phyloP scores from a whole-genome alignment of 2,888 invertebrate genomes.

The Parapristionchus giblindavisi region DNA sequence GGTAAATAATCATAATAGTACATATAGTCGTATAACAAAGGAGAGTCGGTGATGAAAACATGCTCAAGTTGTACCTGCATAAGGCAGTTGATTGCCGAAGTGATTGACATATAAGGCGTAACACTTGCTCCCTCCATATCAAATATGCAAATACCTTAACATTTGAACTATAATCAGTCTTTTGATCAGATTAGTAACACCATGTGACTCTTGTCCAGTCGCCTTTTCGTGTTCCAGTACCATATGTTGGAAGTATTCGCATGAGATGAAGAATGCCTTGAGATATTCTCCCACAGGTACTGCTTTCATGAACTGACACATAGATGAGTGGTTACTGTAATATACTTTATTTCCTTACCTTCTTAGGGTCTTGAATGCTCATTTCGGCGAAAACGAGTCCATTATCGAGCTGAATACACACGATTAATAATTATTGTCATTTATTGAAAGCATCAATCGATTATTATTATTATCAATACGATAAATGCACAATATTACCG shows the following conservation, averaged over 20 bases:
- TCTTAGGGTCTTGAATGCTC: conserved; percentile 42
- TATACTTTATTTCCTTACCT: conserved; percentile 21
- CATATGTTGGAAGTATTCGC: conserved; percentile 45
- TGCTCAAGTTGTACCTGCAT: conserved; percentile 39
- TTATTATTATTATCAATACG: no score
- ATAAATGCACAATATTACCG: not conserved
- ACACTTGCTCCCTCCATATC: conserved; percentile 40
- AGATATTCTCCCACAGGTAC: conserved; percentile 42
- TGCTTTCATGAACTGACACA: conserved; percentile 43
- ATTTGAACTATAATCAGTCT: not conserved
- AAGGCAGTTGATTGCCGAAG: conserved; percentile 39
- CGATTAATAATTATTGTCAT: not conserved
- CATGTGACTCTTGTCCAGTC: conserved; percentile 41
- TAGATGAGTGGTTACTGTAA: not conserved
- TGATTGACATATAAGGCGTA: conserved; percentile 42
- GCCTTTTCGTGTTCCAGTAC: conserved; percentile 40
- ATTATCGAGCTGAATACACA: conserved; percentile 37
- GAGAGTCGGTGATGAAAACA: not conserved
- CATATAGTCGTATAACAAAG: not conserved
- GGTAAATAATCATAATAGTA: not conserved
- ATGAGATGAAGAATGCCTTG: conserved; percentile 41
- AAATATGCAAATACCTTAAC: conserved; percentile 41
- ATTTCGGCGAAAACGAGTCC: conserved; percentile 44
- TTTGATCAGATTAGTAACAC: not conserved
- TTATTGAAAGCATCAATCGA: no score